phyloP scores from a whole-genome alignment of 2,797 vertebrate species.

The Odontamblyopus lacepedii region DNA sequence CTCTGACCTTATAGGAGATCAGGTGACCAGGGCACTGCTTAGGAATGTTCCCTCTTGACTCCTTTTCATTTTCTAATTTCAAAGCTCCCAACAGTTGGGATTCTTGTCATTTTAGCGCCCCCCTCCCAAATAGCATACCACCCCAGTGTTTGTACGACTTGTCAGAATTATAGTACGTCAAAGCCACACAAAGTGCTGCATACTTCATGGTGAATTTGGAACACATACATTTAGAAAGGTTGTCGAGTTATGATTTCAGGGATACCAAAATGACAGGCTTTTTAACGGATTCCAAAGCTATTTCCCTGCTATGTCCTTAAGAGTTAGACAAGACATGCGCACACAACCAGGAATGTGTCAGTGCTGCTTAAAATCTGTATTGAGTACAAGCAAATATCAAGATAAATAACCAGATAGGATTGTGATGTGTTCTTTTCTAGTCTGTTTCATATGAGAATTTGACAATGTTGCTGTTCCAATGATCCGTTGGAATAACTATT shows the following conservation, averaged over 20 bases:
- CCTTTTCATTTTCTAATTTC: constrained; percentile 65
- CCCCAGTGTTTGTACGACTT: background rate
- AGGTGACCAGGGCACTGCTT: constrained; percentile 65
- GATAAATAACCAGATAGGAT: too few relatives aligned
- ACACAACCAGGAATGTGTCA: background rate
- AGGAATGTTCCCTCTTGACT: constrained; percentile 71
- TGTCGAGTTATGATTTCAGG: constrained; percentile 4
- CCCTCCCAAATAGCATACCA: constrained; percentile 5
- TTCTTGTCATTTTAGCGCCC: constrained; percentile 41
- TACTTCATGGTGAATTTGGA: constrained; percentile 4
- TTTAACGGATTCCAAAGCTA: background rate
- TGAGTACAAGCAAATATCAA: too few relatives aligned
- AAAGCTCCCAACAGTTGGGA: constrained; percentile 47
- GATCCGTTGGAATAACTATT: too few relatives aligned
- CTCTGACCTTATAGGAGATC: constrained; percentile 66
- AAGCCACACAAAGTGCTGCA: constrained; percentile 5
- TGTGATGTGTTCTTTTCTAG: too few relatives aligned
- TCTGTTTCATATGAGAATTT: too few relatives aligned
- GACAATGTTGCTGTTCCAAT: too few relatives aligned
- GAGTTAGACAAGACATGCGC: background rate
- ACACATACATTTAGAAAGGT: background rate
- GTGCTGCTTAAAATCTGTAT: too few relatives aligned
- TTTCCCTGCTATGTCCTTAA: background rate
- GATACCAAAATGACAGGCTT: constrained; percentile 5
- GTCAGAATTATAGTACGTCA: constrained; percentile 9